Base-by-base conservation (phyloP, 2,888 invertebrate genomes). In the Mermis nigrescens region DNA sequence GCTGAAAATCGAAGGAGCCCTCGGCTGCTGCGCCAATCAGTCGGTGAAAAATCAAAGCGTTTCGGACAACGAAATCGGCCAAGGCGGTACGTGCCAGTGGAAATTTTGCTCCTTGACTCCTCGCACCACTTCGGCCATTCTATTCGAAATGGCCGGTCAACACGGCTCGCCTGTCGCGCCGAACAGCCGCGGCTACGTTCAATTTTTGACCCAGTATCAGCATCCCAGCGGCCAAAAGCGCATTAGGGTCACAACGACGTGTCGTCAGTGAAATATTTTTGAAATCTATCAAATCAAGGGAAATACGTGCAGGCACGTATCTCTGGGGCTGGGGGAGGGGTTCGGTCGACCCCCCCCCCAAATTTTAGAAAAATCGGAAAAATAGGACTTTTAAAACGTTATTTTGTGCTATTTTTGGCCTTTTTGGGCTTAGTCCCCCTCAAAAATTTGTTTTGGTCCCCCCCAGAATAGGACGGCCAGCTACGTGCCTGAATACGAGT, bases 11-110 rank as follows among this genome's bases (percentile, higher is more conserved):
- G 84, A 84, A 59, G 95, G 95, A 22, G 90, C 90, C 2, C 90
- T 99, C 62, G 98, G 98, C 12, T 86, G 92, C 0, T 95, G 95
- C 75, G 88, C 94, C 31, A 90, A 90, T 0, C 77, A 90, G 64
- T 88, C 89, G 69, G 84, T 87, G 62, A 94, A 94, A 74, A 86
- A 86, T 54, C 82, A 86, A 0, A 82, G 83, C 68, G 92, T 98
- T 57, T 87, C 92, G 0, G 98, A 99, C 73, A 87, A 86, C 63
- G 98, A 98, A 77, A 85, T 95, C 68, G 98, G 98, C 59, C 83
- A 95, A 77, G 95, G 94, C 32, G 89, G 88, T 66, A 99, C 98
- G 0, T 85, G 86, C 62, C 91, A 94, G 71, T 99, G 98, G 98
- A 95, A 95, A 76, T 82, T 98, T 78, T 94, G 95, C 75, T 84